phyloP scores from a whole-genome alignment of 2,888 invertebrate species.

The Brachyptera risi region DNA sequence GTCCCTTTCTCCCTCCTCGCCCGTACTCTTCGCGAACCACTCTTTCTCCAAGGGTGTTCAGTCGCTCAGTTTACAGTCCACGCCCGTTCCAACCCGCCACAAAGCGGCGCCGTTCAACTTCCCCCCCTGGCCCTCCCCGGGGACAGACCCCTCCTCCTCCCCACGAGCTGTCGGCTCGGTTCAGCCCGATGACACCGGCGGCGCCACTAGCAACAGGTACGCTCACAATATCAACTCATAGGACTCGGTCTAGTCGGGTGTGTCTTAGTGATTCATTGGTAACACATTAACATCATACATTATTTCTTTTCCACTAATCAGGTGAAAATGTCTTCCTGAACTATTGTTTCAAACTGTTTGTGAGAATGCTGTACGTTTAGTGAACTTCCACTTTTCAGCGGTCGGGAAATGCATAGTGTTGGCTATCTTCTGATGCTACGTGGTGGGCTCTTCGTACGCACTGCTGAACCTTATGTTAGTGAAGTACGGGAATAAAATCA shows the following conservation, averaged over 20 bases:
- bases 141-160: constrained; percentile 27
- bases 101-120: constrained; percentile 35
- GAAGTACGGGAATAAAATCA: no score
- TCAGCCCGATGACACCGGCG: constrained; percentile 32
- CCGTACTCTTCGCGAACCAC: constrained; percentile 26
- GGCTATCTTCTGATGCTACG: no score
- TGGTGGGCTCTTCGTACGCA: no score
- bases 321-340: no score
- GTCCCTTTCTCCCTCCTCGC: constrained; percentile 8
- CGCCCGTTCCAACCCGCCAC: constrained; percentile 26
- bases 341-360: no score
- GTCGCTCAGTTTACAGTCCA: constrained; percentile 17
- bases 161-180: constrained; percentile 27
- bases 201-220: constrained; percentile 13
- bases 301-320: no score
- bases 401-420: no score
- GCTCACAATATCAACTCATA: not conserved
- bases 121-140: constrained; percentile 38
- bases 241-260: no score
- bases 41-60: constrained; percentile 26
- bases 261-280: not conserved
- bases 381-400: no score
- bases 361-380: no score
- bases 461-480: no score
- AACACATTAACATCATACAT: not conserved